Conservation (phyloP, 2,797 vertebrate genomes). For the Garrulus glandarius region DNA sequence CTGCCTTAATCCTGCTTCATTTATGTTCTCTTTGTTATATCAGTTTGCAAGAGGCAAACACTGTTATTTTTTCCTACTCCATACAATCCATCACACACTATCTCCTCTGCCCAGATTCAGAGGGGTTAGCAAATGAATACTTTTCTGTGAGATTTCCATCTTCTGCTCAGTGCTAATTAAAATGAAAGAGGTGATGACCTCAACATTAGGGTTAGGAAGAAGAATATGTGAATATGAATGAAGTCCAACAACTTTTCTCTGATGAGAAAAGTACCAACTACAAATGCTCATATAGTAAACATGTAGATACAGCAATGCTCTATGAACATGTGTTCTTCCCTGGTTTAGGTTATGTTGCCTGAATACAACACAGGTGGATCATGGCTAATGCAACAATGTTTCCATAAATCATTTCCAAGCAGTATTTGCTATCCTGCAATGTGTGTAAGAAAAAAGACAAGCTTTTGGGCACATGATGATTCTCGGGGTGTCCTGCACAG, state of each 20-base stretch:
- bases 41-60: not conserved
- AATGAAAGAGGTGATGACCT: not conserved
- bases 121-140: not conserved
- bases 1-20: not conserved
- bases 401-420: not conserved
- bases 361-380: not conserved
- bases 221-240: not conserved
- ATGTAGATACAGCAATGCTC: not conserved
- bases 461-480: not conserved
- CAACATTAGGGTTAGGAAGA: not conserved
- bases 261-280: not conserved
- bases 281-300: not conserved
- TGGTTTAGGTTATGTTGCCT: not conserved
- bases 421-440: not conserved
- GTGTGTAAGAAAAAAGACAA: not conserved
- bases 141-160: slow-evolving; percentile 11
- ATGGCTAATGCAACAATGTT: not conserved
- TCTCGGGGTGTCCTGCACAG: not conserved
- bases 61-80: not conserved
- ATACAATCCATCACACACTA: slow-evolving; percentile 37
- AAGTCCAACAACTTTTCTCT: not conserved
- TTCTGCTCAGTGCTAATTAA: slow-evolving; percentile 7
- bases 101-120: slow-evolving; percentile 14
- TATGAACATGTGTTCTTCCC: rapidly evolving
- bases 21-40: not conserved